Percentiles rank a stretch among this genome's conserved stretches.
These are phyloP conservation scores for Danaus melanippus DNA, from an alignment of 1,140 invertebrate species.

Conservation along the genomic window DNA sequence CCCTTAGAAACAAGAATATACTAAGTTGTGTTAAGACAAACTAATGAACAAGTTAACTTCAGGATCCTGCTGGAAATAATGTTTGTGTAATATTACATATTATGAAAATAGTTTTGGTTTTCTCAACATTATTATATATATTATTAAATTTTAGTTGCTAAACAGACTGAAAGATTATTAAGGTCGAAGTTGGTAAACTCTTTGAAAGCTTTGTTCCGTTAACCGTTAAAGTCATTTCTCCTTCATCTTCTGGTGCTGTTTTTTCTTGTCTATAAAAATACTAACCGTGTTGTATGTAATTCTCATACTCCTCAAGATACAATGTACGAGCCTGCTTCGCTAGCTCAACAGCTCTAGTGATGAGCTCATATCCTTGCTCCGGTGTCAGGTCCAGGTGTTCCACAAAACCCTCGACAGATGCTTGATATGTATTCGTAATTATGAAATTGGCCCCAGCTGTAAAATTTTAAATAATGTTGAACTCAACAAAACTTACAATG, in stretches of 20 bases:
- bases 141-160: too few species aligned
- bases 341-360: constrained; percentile 79
- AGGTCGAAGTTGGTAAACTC: too few species aligned
- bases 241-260: too few species aligned
- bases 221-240: too few species aligned
- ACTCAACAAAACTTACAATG: too few species aligned
- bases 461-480: constrained; percentile 22
- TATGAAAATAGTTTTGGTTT: too few species aligned
- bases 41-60: neutral
- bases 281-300: constrained; percentile 54
- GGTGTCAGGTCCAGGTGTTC: constrained; percentile 77
- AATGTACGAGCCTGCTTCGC: constrained; percentile 76
- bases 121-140: too few species aligned
- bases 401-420: constrained; percentile 83
- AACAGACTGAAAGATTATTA: too few species aligned
- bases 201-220: too few species aligned
- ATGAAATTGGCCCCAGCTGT: constrained; percentile 88
- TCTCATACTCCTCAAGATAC: constrained; percentile 73
- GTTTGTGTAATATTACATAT: too few species aligned
- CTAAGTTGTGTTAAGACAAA: too few species aligned
- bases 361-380: constrained; percentile 77
- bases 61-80: neutral
- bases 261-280: constrained; percentile 1
- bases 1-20: constrained; percentile 16
- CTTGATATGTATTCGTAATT: constrained; percentile 91